Base-by-base conservation (phyloP, 2,888 invertebrate species). In the Camptogramma bilineatum region DNA sequence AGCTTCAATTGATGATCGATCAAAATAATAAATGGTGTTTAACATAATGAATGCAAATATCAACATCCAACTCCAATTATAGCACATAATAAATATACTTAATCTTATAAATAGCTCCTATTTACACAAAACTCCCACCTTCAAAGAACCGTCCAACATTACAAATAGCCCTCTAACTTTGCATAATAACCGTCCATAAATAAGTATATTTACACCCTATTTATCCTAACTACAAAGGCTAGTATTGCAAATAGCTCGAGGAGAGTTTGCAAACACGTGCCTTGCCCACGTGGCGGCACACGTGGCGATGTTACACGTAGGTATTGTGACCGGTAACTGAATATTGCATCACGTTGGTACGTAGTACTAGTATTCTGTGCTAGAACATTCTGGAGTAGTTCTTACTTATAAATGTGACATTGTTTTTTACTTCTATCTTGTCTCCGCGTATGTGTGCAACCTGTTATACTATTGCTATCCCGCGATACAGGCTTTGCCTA, bases 311-410 rank as follows among this genome's bases (percentile, higher is more conserved):
- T 13, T 59, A 17, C 54, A 50, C n/a, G 34, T 51, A 52, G 50
- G 54, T 55, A 52, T 60, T 47, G 47, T 52, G 47, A 46, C 44
- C 51, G 42, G 47, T 60, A 55, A 55, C 59, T 60, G 55, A 60
- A 59, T 60, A 60, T 55, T 60, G 52, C 47, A 47, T 64, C 52
- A 55, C 52, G 59, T 64, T 52, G 55, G 4, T n/a, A n/a, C n/a
- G n/a, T n/a, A n/a, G n/a, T n/a, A n/a, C n/a, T n/a, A n/a, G n/a
- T n/a, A n/a, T n/a, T n/a, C n/a, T n/a, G 39, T 42, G 39, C 47
- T 19, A 50, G 64, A 55, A 59, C 34, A 59, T 47, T 10, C 16
- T 60, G 47, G 19, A 62, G 39, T 42, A 53, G 17, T 10, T 10
- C 24, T 44, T 9, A 5, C n/a, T n/a, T 52, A 18, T n/a, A 24